A percentile compares a stretch with the other conserved stretches of the same genome.
Conservation (phyloP, 2,888 invertebrate genomes). For the Andricus quercusramuli region DNA sequence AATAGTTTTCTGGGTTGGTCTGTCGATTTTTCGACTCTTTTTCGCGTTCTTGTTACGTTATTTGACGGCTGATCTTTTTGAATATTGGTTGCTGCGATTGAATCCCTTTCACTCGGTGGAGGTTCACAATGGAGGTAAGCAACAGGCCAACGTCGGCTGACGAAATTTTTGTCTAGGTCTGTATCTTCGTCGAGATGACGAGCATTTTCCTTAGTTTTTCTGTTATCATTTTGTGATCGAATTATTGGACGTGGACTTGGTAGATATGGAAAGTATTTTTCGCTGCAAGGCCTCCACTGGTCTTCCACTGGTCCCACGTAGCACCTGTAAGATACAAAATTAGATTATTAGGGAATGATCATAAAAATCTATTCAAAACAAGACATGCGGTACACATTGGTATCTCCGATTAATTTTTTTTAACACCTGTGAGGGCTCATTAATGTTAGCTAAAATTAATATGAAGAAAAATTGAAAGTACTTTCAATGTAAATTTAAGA, state of each 20-base stretch:
- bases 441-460: too few relatives aligned
- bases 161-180: constrained; percentile 3
- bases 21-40: constrained; percentile 3
- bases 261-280: constrained; percentile 87
- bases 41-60: constrained; percentile 21
- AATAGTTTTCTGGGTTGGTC: constrained; percentile 8
- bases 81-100: background rate
- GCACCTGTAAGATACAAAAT: constrained; percentile 82
- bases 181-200: background rate
- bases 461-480: too few relatives aligned
- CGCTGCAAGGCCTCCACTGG: constrained; percentile 93
- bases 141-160: constrained; percentile 28
- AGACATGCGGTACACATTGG: too few relatives aligned
- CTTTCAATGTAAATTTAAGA: too few relatives aligned
- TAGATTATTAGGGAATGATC: background rate
- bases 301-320: constrained; percentile 89
- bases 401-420: too few relatives aligned
- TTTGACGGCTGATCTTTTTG: background rate
- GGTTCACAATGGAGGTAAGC: constrained; percentile 33
- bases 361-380: background rate
- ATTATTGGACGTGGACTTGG: constrained; percentile 65
- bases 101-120: constrained; percentile 3
- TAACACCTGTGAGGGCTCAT: too few relatives aligned
- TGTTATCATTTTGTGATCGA: constrained; percentile 45
- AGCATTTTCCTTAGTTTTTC: constrained; percentile 49